Percentiles rank a stretch among this genome's conserved stretches.
Evolutionary conservation across 2,797 vertebrate species (phyloP).

Genomic region (Rhinogobio ventralis): DNA sequence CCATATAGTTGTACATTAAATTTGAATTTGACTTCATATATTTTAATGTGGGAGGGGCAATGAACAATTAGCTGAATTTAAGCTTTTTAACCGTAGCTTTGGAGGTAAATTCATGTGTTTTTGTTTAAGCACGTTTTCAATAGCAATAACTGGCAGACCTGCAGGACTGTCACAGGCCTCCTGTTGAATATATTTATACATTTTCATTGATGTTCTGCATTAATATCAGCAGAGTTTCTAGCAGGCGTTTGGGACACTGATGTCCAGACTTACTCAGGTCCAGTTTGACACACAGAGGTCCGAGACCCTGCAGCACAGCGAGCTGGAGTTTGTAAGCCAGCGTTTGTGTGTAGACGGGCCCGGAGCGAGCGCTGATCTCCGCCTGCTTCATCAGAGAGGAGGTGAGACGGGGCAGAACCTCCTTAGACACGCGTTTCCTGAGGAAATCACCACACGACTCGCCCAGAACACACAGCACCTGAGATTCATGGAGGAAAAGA

Average conservation of each 20-base stretch:
- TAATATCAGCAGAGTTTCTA: background rate
- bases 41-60: background rate
- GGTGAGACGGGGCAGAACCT: slow-evolving; percentile 87
- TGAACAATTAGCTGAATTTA: no score
- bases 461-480: slow-evolving; percentile 89
- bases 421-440: slow-evolving; percentile 87
- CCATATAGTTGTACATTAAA: background rate
- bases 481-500: slow-evolving; percentile 5
- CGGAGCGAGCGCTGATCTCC: slow-evolving; percentile 83
- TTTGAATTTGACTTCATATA: no score
- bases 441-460: slow-evolving; percentile 88
- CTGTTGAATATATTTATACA: background rate
- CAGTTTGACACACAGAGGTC: slow-evolving; percentile 84
- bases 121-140: background rate
- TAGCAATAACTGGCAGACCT: background rate
- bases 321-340: slow-evolving; percentile 93
- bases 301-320: slow-evolving; percentile 88
- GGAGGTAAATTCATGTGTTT: background rate
- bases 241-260: background rate
- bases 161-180: background rate
- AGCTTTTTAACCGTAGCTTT: background rate
- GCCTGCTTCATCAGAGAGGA: slow-evolving; percentile 84
- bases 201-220: background rate
- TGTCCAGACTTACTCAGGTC: slow-evolving; percentile 84
- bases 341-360: slow-evolving; percentile 87